phyloP scores from a whole-genome alignment of 1,140 invertebrate species.

The Andricus grossulariae region DNA sequence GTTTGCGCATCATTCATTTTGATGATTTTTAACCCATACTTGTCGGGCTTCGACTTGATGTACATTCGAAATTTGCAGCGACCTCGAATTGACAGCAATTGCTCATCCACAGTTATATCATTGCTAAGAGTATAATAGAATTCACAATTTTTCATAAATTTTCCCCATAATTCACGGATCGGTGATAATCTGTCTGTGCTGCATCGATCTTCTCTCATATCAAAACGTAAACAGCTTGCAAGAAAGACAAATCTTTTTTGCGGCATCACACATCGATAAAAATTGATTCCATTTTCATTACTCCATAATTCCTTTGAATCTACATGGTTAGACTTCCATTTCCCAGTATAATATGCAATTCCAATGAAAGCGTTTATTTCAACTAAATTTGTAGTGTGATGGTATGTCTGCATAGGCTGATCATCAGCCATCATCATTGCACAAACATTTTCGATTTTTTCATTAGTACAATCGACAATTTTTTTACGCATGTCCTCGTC shows the following conservation, averaged over 20 bases:
- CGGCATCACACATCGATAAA: constrained; percentile 39
- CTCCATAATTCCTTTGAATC: constrained; percentile 36
- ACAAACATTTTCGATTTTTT: no score
- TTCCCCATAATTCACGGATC: constrained; percentile 50
- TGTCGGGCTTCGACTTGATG: constrained; percentile 71
- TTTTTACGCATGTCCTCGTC: no score
- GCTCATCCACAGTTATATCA: constrained; percentile 61
- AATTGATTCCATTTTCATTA: constrained; percentile 23
- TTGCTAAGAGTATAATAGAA: constrained; percentile 33
- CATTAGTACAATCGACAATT: no score
- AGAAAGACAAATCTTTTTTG: constrained; percentile 39
- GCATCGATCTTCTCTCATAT: constrained; percentile 37
- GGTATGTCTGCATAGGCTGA: no score
- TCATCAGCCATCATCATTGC: no score
- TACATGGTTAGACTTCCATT: constrained; percentile 36
- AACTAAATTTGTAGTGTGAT: no score
- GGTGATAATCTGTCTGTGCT: constrained; percentile 45
- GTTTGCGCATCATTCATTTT: constrained; percentile 60
- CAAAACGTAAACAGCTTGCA: constrained; percentile 42
- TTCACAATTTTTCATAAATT: constrained; percentile 42
- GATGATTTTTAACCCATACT: constrained; percentile 74
- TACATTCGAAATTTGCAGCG: constrained; percentile 68
- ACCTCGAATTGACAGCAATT: constrained; percentile 68
- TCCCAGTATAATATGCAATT: constrained; percentile 36
- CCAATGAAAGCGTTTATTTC: constrained; percentile 38